Evolutionary conservation across 53 echinoderm and acorn worm species (phyloP), one percentile per base, ranked within the genome.

Genomic region (Zoroaster sp.): DNA sequence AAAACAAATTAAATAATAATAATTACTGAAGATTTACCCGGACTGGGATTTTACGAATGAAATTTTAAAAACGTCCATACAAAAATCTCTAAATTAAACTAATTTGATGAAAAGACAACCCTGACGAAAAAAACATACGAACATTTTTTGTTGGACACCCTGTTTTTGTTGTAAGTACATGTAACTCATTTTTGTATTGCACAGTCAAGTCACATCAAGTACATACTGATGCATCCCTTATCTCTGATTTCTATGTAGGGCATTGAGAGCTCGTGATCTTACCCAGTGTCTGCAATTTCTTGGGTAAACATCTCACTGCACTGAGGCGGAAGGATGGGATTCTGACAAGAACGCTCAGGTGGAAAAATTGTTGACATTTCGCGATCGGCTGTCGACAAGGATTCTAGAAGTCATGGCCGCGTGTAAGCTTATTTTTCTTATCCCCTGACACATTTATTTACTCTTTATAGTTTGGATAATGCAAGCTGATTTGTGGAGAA

Each of bases 311-410:
- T 54, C 17, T 21, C 3, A 36, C 38, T 78, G 35, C 63, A 59
- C 38, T 55, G 36, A 39, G 11, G 78, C 59, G 54, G 78, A 78
- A 78, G 63, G 17, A 78, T 17, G 17, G 47, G 33, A 33, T 31
- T 14, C 51, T 63, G 78, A 36, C 39, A 33, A 44, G 78, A 55
- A 18, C 63, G 59, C 15, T 37, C 78, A 38, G 78, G 78, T 37
- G 78, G 54, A 78, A 59, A 73, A 59, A 78, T 23, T 78, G 63
- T 78, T 78, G 78, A 78, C 78, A 36, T 55, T 59, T 78, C n/a
- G 65, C 63, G 63, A 54, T 78, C 78, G 55, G 54, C 9, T 18
- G 17, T 46, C 14, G 12, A 37, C 36, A 78, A 35, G 25, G 39
- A 25, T 51, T 76, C 13, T 32, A 7, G 21, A 31, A 14, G 32